Percentiles rank a stretch among this genome's conserved stretches.
Conservation (phyloP, 2,888 invertebrate genomes). For the Xanthorhoe designata region DNA sequence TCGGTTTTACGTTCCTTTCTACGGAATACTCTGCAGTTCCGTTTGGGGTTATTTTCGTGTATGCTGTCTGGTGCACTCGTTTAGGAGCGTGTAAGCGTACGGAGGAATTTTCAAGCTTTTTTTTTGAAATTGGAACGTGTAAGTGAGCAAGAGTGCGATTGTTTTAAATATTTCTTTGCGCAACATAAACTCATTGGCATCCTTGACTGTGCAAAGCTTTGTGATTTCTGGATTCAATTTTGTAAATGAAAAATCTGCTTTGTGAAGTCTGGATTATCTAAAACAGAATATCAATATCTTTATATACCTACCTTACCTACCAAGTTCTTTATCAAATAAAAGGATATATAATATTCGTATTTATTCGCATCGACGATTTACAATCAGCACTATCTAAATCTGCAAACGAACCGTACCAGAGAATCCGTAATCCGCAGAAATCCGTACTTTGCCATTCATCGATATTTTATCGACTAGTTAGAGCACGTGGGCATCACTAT, state of each 20-base stretch:
- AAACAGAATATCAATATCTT: too few relatives aligned
- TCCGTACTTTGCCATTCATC: slow-evolving; percentile 36
- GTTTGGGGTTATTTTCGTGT: slow-evolving; percentile 64
- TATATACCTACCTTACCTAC: too few relatives aligned
- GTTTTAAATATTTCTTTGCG: slow-evolving; percentile 38
- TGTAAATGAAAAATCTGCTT: too few relatives aligned
- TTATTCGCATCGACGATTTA: slow-evolving; percentile 2
- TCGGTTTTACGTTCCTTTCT: slow-evolving; percentile 43
- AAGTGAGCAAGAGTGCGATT: slow-evolving; percentile 41
- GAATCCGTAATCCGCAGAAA: slow-evolving; percentile 24
- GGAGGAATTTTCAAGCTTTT: slow-evolving; percentile 56
- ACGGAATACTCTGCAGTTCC: slow-evolving; percentile 39
- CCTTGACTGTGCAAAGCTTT: slow-evolving; percentile 1
- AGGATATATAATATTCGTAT: not conserved
- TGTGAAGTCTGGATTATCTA: too few relatives aligned
- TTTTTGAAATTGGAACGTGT: slow-evolving; percentile 63
- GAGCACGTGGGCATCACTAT: slow-evolving; percentile 82
- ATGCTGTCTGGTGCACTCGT: slow-evolving; percentile 64
- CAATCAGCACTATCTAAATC: slow-evolving; percentile 27
- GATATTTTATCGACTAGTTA: slow-evolving; percentile 77
- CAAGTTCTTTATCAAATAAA: too few relatives aligned
- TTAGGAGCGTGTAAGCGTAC: slow-evolving; percentile 42
- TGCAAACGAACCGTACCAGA: slow-evolving; percentile 51
- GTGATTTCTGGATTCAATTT: not conserved
- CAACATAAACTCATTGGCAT: slow-evolving; percentile 3